phyloP scores from a whole-genome alignment of 2,797 vertebrate species.

The Rhabdomys pumilio region DNA sequence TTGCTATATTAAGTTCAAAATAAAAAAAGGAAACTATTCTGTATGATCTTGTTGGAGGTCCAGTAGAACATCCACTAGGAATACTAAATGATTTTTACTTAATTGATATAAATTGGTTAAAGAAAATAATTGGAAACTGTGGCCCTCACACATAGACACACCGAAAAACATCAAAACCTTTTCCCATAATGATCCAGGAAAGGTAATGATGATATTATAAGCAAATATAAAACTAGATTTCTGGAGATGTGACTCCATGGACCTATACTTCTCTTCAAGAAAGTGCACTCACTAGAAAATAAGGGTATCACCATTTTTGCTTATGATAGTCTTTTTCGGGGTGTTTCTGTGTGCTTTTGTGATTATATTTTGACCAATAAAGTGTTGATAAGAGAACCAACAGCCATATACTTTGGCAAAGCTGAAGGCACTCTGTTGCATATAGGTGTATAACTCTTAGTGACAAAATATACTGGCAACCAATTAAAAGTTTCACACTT shows the following conservation, averaged over 20 bases:
- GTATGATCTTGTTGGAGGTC: too few species aligned
- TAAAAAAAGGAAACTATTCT: neutral
- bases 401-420: neutral
- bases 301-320: accelerated
- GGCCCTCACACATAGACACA: neutral
- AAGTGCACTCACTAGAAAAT: neutral
- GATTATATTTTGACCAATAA: neutral
- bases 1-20: neutral
- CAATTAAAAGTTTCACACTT: neutral
- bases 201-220: neutral
- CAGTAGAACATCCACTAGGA: neutral
- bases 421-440: neutral
- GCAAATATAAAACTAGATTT: neutral
- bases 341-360: neutral
- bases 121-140: neutral
- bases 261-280: neutral
- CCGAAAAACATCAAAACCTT: neutral
- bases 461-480: neutral
- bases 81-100: neutral
- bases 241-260: neutral
- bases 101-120: neutral
- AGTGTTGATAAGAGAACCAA: neutral
- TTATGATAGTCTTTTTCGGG: too few species aligned
- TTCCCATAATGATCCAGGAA: neutral
- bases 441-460: neutral